phyloP scores from a whole-genome alignment of 2,113 vertebrate genomes.

The Rhynchopsitta pachyrhyncha region DNA sequence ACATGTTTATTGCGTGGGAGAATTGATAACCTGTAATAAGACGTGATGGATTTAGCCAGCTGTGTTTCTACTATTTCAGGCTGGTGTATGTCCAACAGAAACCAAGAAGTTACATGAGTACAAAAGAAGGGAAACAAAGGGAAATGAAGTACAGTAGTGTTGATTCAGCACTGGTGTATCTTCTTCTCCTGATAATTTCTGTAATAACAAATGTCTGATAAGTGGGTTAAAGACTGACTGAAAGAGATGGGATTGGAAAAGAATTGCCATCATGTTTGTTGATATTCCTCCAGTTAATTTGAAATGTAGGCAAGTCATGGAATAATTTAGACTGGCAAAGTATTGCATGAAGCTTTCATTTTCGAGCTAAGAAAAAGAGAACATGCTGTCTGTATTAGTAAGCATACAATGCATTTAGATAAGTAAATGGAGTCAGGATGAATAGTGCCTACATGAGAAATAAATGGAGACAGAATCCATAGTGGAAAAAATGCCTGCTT shows the following conservation, averaged over 20 bases:
- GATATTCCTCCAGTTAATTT: constrained; percentile 4
- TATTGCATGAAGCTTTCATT: neutral
- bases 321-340: constrained; percentile 15
- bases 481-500: neutral
- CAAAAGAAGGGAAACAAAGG: neutral
- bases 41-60: constrained; percentile 36
- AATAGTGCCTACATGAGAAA: neutral
- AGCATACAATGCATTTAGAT: neutral
- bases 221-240: constrained; percentile 43
- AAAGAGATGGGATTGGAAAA: constrained; percentile 30
- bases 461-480: neutral
- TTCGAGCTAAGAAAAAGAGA: neutral
- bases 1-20: constrained; percentile 37
- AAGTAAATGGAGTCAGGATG: neutral
- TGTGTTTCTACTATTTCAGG: constrained; percentile 38
- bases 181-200: constrained; percentile 47
- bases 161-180: constrained; percentile 53
- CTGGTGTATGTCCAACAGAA: constrained; percentile 52
- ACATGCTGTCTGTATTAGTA: neutral
- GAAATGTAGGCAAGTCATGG: constrained; percentile 29
- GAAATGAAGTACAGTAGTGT: neutral
- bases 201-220: constrained; percentile 49
- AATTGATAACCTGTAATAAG: constrained; percentile 60
- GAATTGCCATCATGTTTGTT: constrained; percentile 4
- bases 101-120: neutral